These are phyloP conservation scores for Drosophila anomalipes DNA, from an alignment of 2,888 invertebrate genomes.

Conservation along the genomic window DNA sequence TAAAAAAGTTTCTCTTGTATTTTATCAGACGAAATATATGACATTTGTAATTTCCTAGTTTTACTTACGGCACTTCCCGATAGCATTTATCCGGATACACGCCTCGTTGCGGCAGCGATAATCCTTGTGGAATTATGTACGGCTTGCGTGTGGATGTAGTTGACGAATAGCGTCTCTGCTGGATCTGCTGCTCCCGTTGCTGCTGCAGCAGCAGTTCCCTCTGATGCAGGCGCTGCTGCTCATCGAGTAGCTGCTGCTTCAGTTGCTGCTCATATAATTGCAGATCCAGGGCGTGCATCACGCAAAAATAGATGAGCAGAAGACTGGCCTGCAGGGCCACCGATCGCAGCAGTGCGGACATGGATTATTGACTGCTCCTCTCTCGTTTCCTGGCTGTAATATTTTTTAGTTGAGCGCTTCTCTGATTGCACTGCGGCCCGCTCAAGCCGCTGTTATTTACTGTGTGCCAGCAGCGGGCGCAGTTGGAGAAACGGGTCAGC, in stretches of 20 bases:
- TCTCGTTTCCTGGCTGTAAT: background rate
- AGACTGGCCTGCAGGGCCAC: constrained; percentile 64
- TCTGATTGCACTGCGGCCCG: constrained; percentile 41
- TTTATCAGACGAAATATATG: no score
- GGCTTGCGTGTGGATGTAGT: constrained; percentile 80
- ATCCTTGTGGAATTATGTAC: constrained; percentile 69
- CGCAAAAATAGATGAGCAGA: constrained; percentile 67
- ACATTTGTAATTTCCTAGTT: background rate
- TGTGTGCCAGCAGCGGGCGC: constrained; percentile 33
- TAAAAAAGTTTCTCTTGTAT: no score
- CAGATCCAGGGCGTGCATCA: constrained; percentile 64
- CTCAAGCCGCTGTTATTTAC: constrained; percentile 64
- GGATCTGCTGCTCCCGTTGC: constrained; percentile 64
- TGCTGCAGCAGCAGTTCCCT: constrained; percentile 51
- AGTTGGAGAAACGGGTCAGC: constrained; percentile 63
- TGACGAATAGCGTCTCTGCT: constrained; percentile 67
- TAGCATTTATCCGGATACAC: constrained; percentile 77
- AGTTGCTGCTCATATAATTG: constrained; percentile 65
- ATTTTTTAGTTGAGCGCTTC: background rate
- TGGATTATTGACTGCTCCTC: constrained; percentile 14
- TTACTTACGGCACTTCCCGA: constrained; percentile 83
- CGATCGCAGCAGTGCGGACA: constrained; percentile 66
- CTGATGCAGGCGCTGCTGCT: constrained; percentile 58
- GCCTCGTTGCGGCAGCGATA: constrained; percentile 76
- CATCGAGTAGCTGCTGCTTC: constrained; percentile 59